These are phyloP conservation scores for Euschistus heros DNA, from an alignment of 1,140 invertebrate genomes.

Conservation along the genomic window DNA sequence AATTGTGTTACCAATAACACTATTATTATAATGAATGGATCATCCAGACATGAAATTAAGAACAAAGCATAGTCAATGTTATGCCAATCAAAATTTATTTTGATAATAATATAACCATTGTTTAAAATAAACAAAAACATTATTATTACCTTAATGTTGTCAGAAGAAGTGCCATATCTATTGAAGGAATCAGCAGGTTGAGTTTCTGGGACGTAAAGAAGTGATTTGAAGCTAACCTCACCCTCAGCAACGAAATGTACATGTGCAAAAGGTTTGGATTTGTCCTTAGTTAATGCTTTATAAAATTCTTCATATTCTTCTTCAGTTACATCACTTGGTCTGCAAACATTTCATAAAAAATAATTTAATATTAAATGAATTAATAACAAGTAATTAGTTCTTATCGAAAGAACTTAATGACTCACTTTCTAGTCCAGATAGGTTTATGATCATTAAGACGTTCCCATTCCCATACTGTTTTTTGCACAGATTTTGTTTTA, in stretches of 20 bases:
- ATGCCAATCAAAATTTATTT: background rate
- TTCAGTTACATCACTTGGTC: constrained; percentile 69
- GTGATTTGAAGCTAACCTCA: constrained; percentile 95
- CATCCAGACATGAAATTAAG: too few relatives aligned
- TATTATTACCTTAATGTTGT: constrained; percentile 76
- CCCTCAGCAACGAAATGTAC: constrained; percentile 98
- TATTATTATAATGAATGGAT: too few relatives aligned
- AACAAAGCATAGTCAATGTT: too few relatives aligned
- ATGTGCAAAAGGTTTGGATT: constrained; percentile 71
- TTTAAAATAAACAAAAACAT: background rate
- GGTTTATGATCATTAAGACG: constrained; percentile 93
- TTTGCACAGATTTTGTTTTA: constrained; percentile 88
- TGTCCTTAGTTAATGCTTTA: constrained; percentile 85
- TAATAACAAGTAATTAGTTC: background rate
- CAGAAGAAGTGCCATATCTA: constrained; percentile 84
- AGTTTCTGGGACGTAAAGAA: constrained; percentile 82
- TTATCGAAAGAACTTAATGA: constrained; percentile 7
- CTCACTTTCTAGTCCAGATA: constrained; percentile 87
- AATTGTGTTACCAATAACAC: too few relatives aligned
- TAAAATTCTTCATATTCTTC: constrained; percentile 92
- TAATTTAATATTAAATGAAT: background rate
- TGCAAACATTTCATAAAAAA: constrained; percentile 32
- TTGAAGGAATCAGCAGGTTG: constrained; percentile 91
- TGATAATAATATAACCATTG: background rate
- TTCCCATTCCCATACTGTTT: constrained; percentile 98